phyloP scores from a whole-genome alignment of 2,797 vertebrate species.

The Acanthis flammea region DNA sequence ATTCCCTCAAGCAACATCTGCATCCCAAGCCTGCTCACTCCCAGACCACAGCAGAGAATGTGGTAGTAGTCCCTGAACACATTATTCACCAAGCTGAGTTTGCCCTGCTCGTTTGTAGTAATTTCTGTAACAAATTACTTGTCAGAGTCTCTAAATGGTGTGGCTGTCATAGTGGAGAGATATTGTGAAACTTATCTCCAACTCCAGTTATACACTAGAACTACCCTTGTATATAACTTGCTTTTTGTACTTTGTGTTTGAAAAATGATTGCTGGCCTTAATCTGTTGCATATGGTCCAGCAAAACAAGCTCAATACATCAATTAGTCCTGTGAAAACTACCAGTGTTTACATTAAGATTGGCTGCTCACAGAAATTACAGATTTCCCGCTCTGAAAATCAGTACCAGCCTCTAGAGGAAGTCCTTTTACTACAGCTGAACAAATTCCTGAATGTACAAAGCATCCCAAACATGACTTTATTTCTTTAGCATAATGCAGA shows the following conservation, averaged over 20 bases:
- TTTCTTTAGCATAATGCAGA: neutral
- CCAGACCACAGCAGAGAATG: neutral
- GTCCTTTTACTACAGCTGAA: neutral
- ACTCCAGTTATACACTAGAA: neutral
- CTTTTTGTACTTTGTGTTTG: neutral
- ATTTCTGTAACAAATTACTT: neutral
- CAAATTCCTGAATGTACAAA: neutral
- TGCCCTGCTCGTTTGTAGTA: neutral
- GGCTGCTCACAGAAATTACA: neutral
- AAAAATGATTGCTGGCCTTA: neutral
- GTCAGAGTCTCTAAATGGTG: neutral
- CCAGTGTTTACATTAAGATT: neutral
- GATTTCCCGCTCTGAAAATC: neutral
- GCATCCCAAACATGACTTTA: neutral
- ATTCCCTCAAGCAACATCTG: neutral
- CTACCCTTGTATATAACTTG: neutral
- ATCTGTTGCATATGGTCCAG: neutral
- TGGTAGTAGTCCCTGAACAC: neutral
- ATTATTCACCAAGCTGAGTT: neutral
- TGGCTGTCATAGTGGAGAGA: rapidly evolving
- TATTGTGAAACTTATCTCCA: neutral
- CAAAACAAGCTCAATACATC: neutral
- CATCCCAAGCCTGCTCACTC: neutral
- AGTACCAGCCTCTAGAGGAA: neutral
- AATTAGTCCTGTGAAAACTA: neutral